phyloP scores from a whole-genome alignment of 2,797 vertebrate species.

The Mormyrops boulengeri region DNA sequence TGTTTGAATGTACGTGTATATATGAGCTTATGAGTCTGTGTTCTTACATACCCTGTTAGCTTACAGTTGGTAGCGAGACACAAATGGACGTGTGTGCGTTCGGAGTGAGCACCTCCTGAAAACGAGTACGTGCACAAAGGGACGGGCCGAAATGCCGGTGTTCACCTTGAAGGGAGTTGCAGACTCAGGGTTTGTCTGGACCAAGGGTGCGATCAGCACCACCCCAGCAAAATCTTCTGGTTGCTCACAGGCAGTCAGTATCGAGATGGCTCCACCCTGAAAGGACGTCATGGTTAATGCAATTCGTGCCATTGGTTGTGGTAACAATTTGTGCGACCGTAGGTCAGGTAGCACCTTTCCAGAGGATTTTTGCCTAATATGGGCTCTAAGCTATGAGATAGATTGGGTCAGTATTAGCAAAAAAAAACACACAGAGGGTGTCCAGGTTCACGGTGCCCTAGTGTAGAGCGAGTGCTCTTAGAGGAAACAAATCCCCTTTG shows the following conservation, averaged over 20 bases:
- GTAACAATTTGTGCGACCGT: background rate
- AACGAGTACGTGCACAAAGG: background rate
- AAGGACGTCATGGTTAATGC: background rate
- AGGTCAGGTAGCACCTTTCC: background rate
- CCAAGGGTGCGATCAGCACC: conserved; percentile 81
- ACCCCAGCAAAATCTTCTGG: conserved; percentile 78
- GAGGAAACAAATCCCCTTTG: background rate
- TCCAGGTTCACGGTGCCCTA: background rate
- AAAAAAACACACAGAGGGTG: background rate
- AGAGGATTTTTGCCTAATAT: background rate
- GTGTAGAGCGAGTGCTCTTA: background rate
- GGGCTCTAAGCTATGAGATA: background rate
- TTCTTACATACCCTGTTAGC: background rate
- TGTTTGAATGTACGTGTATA: background rate
- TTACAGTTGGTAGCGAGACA: background rate
- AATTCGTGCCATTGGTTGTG: background rate
- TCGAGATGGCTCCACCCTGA: conserved; percentile 87
- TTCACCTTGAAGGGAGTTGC: conserved; percentile 91
- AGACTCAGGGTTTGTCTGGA: conserved; percentile 82
- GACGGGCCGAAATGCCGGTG: background rate
- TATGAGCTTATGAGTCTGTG: background rate
- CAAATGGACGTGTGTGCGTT: background rate
- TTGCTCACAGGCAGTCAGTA: conserved; percentile 79
- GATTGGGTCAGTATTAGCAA: background rate
- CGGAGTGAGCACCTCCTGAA: background rate